phyloP scores from a whole-genome alignment of 2,888 invertebrate genomes.

The Gnatocerus cornutus region DNA sequence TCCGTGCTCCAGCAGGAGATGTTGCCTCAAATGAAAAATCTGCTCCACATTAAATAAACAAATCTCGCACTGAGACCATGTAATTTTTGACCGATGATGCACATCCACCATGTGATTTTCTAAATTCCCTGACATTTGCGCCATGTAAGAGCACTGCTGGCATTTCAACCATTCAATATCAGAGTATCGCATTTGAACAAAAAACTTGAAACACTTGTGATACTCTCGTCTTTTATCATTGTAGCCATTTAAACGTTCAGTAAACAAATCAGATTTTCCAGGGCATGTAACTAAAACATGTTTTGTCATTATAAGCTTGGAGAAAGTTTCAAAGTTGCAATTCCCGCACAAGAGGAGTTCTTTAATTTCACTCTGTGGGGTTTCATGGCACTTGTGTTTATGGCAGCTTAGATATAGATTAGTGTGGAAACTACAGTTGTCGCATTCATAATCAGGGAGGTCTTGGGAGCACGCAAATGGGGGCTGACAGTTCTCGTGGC shows the following conservation, averaged over 20 bases:
- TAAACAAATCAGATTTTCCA: no score
- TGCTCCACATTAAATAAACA: background rate
- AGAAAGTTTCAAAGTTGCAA: background rate
- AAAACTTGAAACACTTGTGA: background rate
- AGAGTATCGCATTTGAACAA: background rate
- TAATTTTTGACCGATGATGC: background rate
- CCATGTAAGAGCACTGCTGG: slow-evolving; percentile 1
- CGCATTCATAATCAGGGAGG: background rate
- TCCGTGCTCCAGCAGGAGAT: background rate
- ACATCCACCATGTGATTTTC: slow-evolving; percentile 1
- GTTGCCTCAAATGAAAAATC: slow-evolving; percentile 1
- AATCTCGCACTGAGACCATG: background rate
- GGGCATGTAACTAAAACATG: background rate
- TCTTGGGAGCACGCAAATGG: background rate
- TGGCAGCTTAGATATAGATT: background rate
- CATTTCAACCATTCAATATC: slow-evolving; percentile 5
- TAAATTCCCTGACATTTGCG: background rate
- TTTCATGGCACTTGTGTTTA: background rate
- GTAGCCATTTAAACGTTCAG: no score
- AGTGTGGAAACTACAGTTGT: background rate
- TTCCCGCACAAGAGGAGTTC: background rate
- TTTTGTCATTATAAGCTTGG: background rate
- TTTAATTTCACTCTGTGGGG: background rate
- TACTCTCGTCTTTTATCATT: no score
- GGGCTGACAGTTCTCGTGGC: background rate